Base-by-base conservation (phyloP, 1,140 invertebrate genomes). In the Oscheius sp. region DNA sequence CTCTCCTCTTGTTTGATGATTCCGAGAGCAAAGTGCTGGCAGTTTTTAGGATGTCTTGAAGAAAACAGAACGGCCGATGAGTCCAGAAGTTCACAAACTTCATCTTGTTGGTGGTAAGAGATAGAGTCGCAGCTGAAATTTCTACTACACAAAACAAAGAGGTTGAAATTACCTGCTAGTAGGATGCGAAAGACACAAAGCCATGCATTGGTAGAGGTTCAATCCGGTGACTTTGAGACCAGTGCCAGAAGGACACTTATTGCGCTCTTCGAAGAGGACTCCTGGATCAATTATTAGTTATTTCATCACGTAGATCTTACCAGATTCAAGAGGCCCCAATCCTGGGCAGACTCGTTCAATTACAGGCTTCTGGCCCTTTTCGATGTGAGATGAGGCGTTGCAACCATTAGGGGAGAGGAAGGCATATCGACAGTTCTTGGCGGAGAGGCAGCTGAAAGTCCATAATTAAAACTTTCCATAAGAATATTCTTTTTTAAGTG, bases 171-270 rank as follows among this genome's bases (percentile, higher is more conserved):
- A 55, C 49, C 49, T 55, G 49, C 49, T 55, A 23, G 23, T 23
- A 7, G 49, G 49, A 55, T 55, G 49, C 7, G 49, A 13, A 15
- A 55, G 23, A 23, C 49, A 55, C 49, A 55, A 23, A 7, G 7
- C 49, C 49, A 55, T 55, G 49, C 49, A 55, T 23, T 55, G 49
- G 23, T 55, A 55, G 7, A 55, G 23, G 28, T 55, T 55, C 49
- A 55, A 4, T 7, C 49, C 49, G 7, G 7, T 55, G 49, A 55
- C 15, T 26, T 26, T 7, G 7, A 55, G 7, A 20, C 49, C 49
- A 13, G 7, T 4, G 4, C 49, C 49, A 23, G 49, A 20, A 4
- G 7, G 49, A 23, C 49, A 55, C 28, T 55, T 55, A 13, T 7
- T 13, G 4, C 23, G 15, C 23, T 55, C 49, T 55, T 55, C 7